Evolutionary conservation across 2,888 invertebrate species (phyloP), one percentile per base, ranked within the genome.

Genomic region (Pachymerium ferrugineum): DNA sequence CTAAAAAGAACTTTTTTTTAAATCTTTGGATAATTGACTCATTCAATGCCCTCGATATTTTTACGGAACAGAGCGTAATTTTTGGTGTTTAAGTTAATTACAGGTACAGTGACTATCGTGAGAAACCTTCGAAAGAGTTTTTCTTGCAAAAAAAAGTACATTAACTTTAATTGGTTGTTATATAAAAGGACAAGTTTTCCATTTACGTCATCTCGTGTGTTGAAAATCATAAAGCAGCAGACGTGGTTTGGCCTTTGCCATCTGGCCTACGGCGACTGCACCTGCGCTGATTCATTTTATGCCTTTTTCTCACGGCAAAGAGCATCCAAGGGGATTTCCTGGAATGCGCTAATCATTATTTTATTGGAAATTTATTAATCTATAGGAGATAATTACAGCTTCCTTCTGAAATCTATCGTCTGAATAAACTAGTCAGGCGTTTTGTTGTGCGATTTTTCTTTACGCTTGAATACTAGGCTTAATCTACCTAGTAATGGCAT

Each of bases 321-420:
- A 12, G 62, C 25, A 25, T 8, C 62, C 62, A 62, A 62, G 28
- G 62, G 62, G 62, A 62, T 62, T 62, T 62, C 62, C 62, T 62
- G 62, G 62, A 62, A 62, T 62, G 62, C 62, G 62, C 62, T 25
- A 62, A 62, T 62, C 62, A 62, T 62, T 62, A 10, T 28, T 62
- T 62, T 62, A 62, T 62, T 62, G 28, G 62, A 62, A 62, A 62
- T 62, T 62, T 62, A 62, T 62, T 62, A 62, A 62, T 28, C 62
- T 62, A 62, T 62, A 22, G 62, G 3, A 62, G 62, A 62, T 62
- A 62, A 62, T 62, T 14, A 62, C n/a, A 25, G 62, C 62, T 62
- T 62, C 62, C 62, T 62, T 62, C 62, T 62, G 62, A 62, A 62
- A 62, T 62, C 28, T 62, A 62, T 62, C 62, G 28, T 28, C 62